Base-by-base conservation (phyloP, 1,140 invertebrate species). In the Saccostrea cuccullata region DNA sequence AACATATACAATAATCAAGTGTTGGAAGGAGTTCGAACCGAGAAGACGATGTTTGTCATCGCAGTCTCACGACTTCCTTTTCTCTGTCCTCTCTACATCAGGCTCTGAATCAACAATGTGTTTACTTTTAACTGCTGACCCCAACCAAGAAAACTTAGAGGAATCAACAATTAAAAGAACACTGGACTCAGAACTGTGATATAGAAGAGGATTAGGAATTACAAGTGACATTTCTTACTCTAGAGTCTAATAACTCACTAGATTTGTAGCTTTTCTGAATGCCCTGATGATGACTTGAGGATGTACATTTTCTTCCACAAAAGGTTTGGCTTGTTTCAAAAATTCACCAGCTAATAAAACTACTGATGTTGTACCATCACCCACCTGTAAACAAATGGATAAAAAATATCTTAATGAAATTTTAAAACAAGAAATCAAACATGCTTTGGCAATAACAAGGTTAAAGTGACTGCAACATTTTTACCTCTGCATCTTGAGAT, bases 401-500 rank as follows among this genome's bases (percentile, higher is more conserved):
- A 56, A 58, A 55, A 47, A 47, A 2, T 47, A 47, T 47, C 47
- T 47, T 47, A 6, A 9, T 47, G 47, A 9, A 12, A 30, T 58
- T 15, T 15, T 55, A 5, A 58, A 55, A 30, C 83, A 55, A 2
- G 30, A 36, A 36, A 36, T 2, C 30, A 36, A 36, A 36, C 1
- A 8, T 17, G 5, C 15, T 23, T 17, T 85, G 56, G 8, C 17
- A 6, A 15, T 30, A 85, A 26, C 9, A 85, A 56, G 83, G 6
- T 26, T 36, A 23, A 5, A 85, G 0, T 36, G 47, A 47, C 9
- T 47, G 0, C 47, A 47, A 1, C 6, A 3, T 84, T 89, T 93
- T 96, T 95, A 98, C 99, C 96, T 99, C 99, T 86, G 98, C 98
- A 97, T 99, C 99, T 95, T 99, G 99, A 85, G 98, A 99, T 94